Base-by-base conservation (phyloP, 2,113 vertebrate genomes). In the Microcebus lehilahytsara region DNA sequence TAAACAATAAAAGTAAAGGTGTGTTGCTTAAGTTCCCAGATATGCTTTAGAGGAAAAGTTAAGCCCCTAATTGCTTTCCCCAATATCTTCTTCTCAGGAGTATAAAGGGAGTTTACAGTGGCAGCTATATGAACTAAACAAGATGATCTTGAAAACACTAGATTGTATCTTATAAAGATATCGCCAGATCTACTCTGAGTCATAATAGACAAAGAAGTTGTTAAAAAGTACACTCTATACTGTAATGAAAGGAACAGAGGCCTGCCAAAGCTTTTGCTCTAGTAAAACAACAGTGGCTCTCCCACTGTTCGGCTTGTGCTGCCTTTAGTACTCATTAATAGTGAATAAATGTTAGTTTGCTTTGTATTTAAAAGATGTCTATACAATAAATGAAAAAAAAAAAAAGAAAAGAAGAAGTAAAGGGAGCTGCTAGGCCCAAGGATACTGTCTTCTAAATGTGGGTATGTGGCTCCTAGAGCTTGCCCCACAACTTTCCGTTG, bases 71-170 rank as follows among this genome's bases (percentile, higher is more conserved):
- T 72, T 89, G 6, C 53, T 96, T 96, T 95, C 40, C 27, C 51
- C 1, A 53, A 42, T 89, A 88, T 5, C 34, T 83, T 80, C n/a
- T 86, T 71, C n/a, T 66, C 81, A 80, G 17, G 37, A 85, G 14
- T 69, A 79, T 91, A 91, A 89, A 89, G 9, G 8, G 42, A 86
- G 22, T 88, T 1, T 49, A n/a, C 19, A 56, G 32, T 93, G 34
- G 9, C 32, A 84, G 10, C 32, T 78, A 27, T 4, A 60, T 77
- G 71, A 93, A 95, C 85, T 97, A 94, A 94, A 84, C 40, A 95
- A 74, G 17, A 60, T 71, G 56, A 40, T 93, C 64, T 77, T 85
- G 10, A 42, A 80, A 96, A 84, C 27, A 64, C 5, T 92, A 79
- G 20, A 78, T 37, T 64, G 32, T 86, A 95, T 92, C 32, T 90